These are phyloP conservation scores for Drosophila parabipectinata DNA, from an alignment of 1,140 invertebrate genomes.

Conservation along the genomic window DNA sequence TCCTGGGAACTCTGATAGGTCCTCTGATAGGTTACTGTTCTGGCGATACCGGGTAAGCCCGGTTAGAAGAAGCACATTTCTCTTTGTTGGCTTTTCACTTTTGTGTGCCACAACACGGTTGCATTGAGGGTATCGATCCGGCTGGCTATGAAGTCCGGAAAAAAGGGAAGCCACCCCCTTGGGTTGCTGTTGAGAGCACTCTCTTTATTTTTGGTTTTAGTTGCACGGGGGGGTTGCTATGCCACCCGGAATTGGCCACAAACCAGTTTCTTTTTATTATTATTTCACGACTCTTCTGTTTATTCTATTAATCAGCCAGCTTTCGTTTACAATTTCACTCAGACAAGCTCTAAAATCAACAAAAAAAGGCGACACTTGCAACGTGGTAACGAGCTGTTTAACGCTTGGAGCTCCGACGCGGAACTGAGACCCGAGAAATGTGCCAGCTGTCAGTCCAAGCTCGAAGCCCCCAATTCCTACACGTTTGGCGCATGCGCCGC, in stretches of 20 bases:
- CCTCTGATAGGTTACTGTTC: background rate
- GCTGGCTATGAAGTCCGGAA: constrained; percentile 27
- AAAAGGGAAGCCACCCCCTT: constrained; percentile 46
- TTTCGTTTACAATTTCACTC: constrained; percentile 44
- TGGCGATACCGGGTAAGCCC: background rate
- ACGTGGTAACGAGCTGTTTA: constrained; percentile 49
- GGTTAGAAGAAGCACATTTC: constrained; percentile 14
- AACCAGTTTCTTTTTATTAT: constrained; percentile 1
- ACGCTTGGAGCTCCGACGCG: constrained; percentile 31
- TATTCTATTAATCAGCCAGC: constrained; percentile 18
- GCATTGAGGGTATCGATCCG: constrained; percentile 74
- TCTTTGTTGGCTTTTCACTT: constrained; percentile 43
- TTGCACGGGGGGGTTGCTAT: constrained; percentile 15
- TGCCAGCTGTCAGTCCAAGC: background rate
- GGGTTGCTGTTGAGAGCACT: background rate
- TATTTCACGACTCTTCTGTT: background rate
- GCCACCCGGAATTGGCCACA: background rate
- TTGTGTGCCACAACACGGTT: constrained; percentile 57
- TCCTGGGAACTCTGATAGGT: background rate
- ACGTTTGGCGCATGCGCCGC: constrained; percentile 31
- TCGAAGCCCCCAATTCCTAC: constrained; percentile 5
- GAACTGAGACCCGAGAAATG: constrained; percentile 52
- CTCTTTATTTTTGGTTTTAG: constrained; percentile 13
- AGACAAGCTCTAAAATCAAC: constrained; percentile 7
- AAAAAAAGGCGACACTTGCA: constrained; percentile 1